Base-by-base conservation (phyloP, 2,113 vertebrate genomes). In the Crypturellus undulatus region DNA sequence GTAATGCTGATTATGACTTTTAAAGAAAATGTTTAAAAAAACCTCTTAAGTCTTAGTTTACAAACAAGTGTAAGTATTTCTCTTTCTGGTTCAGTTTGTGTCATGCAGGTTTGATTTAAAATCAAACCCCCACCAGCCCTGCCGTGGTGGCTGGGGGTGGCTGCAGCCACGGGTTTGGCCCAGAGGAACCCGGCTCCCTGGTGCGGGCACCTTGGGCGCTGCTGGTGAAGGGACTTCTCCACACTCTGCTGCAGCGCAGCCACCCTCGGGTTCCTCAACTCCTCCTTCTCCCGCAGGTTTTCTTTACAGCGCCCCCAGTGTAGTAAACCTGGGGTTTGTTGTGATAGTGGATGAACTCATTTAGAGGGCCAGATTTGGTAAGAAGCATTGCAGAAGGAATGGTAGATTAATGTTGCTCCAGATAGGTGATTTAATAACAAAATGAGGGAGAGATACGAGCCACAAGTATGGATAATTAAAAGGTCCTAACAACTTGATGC, bases 231-330 rank as follows among this genome's bases (percentile, higher is more conserved):
- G 45, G 73, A 8, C 3, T 3, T 54, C 51, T 10, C 14, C 73
- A 1, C 2, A 1, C 80, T 84, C 10, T 87, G 9, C 52, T 51
- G 32, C 32, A 51, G 5, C 69, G 19, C 24, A 51, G n/a, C 70
- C 8, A 5, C 1, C 1, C 16, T 26, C 28, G 51, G 69, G 4
- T 71, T 79, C 76, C 28, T 77, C 42, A 43, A 0, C 40, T 14
- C 38, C 59, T 28, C 40, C 70, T 94, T 42, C 67, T 82, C 60
- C 16, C 18, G 0, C 2, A 49, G 15, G n/a, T 65, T 89, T 71
- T 43, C 51, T 71, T 58, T 7, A 13, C 1, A 1, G 11, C 54
- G 36, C 8, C 8, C 42, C 78, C 9, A 30, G 10, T 24, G 64
- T 13, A 25, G 3, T 64, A 30, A 67, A 54, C 10, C 25, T 2